Conservation (phyloP, 2,888 invertebrate species). For the Temnothorax unifasciatus region DNA sequence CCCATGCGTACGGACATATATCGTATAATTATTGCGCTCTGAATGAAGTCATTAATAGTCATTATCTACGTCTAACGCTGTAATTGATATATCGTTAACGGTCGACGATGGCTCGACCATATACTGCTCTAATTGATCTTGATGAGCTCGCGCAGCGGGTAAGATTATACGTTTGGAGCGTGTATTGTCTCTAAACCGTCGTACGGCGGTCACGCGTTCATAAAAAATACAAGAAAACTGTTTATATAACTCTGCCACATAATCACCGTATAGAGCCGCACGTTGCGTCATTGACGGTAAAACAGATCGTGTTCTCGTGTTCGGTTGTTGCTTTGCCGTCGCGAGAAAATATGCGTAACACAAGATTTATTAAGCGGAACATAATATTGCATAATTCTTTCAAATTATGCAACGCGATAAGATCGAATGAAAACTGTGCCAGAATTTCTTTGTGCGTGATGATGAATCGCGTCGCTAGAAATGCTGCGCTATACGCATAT, state of each 20-base stretch:
- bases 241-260: conserved; percentile 41
- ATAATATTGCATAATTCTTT: conserved; percentile 39
- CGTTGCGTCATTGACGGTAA: conserved; percentile 44
- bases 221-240: conserved; percentile 32
- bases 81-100: conserved; percentile 83
- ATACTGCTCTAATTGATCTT: conserved; percentile 76
- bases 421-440: conserved; percentile 35
- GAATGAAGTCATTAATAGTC: conserved; percentile 79
- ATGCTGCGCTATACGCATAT: background rate
- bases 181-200: conserved; percentile 10
- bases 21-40: conserved; percentile 74
- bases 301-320: conserved; percentile 32
- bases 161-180: conserved; percentile 65
- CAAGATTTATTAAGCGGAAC: conserved; percentile 43
- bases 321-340: conserved; percentile 18
- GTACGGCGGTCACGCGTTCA: background rate
- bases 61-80: conserved; percentile 74
- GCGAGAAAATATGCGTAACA: conserved; percentile 39
- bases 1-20: conserved; percentile 60
- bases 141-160: conserved; percentile 71
- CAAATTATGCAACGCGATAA: conserved; percentile 42
- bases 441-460: conserved; percentile 36
- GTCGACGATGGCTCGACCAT: conserved; percentile 68
- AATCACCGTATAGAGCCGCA: conserved; percentile 1
- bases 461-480: conserved; percentile 25